Conservation (phyloP, 1,140 invertebrate species). For the Bombus confusus region DNA sequence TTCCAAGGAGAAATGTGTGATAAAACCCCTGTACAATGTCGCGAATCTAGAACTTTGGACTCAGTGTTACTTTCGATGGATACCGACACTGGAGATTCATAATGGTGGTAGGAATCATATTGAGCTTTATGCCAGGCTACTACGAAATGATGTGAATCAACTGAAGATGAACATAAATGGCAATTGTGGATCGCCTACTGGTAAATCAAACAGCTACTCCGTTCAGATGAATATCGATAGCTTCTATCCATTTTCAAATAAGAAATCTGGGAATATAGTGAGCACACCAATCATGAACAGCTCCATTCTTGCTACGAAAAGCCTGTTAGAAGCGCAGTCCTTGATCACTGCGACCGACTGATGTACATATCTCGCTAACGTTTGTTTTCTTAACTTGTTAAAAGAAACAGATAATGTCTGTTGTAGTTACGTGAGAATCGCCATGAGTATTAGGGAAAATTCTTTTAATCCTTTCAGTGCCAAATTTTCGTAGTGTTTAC, state of each 20-base stretch:
- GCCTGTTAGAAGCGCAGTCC: slow-evolving; percentile 77
- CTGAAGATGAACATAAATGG: slow-evolving; percentile 76
- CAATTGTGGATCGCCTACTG: slow-evolving; percentile 65
- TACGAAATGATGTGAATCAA: slow-evolving; percentile 84
- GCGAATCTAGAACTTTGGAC: slow-evolving; percentile 90
- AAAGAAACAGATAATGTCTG: background rate
- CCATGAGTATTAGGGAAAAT: background rate
- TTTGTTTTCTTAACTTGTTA: background rate
- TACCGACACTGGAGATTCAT: slow-evolving; percentile 90
- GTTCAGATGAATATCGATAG: slow-evolving; percentile 79
- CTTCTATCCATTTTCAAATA: slow-evolving; percentile 81
- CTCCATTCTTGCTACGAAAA: slow-evolving; percentile 77
- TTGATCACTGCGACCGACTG: slow-evolving; percentile 77
- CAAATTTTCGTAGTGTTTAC: slow-evolving; percentile 1
- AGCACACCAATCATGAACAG: slow-evolving; percentile 80
- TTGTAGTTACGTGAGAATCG: background rate
- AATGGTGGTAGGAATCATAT: slow-evolving; percentile 88
- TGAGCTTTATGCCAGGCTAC: slow-evolving; percentile 84
- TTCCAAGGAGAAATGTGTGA: slow-evolving; percentile 61
- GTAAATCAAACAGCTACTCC: slow-evolving; percentile 72
- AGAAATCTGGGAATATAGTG: slow-evolving; percentile 71
- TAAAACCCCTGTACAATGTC: slow-evolving; percentile 84
- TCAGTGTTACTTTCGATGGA: slow-evolving; percentile 95
- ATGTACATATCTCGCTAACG: slow-evolving; percentile 53
- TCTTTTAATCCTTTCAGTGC: slow-evolving; percentile 14